Percentiles rank a stretch among this genome's conserved stretches.
phyloP scores from a whole-genome alignment of 2,797 vertebrate species.

The Podarcis lilfordi region DNA sequence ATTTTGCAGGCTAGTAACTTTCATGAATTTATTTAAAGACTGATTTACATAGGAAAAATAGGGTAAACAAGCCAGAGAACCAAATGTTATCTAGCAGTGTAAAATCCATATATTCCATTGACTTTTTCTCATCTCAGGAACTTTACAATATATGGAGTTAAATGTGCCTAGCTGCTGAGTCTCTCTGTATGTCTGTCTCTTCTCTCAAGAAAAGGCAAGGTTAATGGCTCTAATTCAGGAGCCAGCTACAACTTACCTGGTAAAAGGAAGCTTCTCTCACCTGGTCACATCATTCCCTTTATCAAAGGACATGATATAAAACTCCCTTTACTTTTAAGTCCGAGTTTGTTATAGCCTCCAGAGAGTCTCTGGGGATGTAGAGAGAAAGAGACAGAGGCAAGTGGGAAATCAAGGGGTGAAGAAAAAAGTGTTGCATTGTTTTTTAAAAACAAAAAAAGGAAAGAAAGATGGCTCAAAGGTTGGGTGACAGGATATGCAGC shows the following conservation, averaged over 20 bases:
- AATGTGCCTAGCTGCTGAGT: neutral
- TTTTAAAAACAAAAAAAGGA: neutral
- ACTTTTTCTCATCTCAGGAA: neutral
- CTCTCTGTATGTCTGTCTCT: neutral
- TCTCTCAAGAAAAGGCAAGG: neutral
- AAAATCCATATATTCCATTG: neutral
- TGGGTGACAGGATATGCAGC: neutral
- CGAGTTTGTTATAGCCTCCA: neutral
- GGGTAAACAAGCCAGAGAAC: neutral
- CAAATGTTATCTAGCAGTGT: neutral
- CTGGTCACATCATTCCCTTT: neutral
- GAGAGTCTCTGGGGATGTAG: neutral
- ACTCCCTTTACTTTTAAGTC: neutral
- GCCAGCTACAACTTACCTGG: neutral
- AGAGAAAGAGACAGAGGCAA: neutral
- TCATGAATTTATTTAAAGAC: neutral
- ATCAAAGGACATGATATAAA: neutral
- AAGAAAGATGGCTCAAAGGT: neutral
- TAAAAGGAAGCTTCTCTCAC: neutral
- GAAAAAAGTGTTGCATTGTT: neutral
- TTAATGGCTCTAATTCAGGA: conserved; percentile 5
- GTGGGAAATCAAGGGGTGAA: neutral
- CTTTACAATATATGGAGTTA: neutral
- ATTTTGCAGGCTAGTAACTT: neutral
- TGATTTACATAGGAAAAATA: neutral